Evolutionary conservation across 1,140 invertebrate species (phyloP), one percentile per base, ranked within the genome.

Genomic region (Drosophila littoralis): DNA sequence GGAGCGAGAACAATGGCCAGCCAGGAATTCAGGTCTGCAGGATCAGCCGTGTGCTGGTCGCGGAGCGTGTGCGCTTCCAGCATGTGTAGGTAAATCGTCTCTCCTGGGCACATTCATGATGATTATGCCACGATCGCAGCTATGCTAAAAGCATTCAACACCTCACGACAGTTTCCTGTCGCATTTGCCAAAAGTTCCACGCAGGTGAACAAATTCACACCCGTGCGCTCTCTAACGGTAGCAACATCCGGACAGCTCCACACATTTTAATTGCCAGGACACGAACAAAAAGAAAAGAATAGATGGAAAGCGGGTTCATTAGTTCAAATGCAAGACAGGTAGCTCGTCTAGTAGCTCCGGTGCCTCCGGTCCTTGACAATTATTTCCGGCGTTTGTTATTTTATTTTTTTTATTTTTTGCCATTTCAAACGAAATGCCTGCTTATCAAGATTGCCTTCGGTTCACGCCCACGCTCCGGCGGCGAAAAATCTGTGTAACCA

Each of bases 181-280:
- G 64, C 75, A 83, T 83, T 72, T 77, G 78, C 77, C 42, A 51
- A 61, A 61, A 12, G n/a, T n/a, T 7, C 15, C 15, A 15, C 12
- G 36, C 69, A 75, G 74, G 79, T 88, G 83, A 79, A 77, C 67
- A 88, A 80, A 86, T 88, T 89, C 83, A 86, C 83, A 88, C 82
- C 43, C 33, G 8, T n/a, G 45, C 55, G 2, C 17, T 33, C 63
- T 72, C 72, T 88, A 86, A 86, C 83, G 82, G 82, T 88, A 86
- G 83, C 68, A 54, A 79, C 79, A 82, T 81, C 82, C 82, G 78
- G 36, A 63, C 45, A 58, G 40, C 51, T 40, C 50, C 33, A 59
- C 36, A 73, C 35, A 43, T 77, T 75, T 81, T 85, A 85, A 81
- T 84, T 85, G 55, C 57, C 67, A 59, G 35, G 54, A 68, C 33